Conservation (phyloP, 2,113 vertebrate genomes). For the Pica pica region DNA sequence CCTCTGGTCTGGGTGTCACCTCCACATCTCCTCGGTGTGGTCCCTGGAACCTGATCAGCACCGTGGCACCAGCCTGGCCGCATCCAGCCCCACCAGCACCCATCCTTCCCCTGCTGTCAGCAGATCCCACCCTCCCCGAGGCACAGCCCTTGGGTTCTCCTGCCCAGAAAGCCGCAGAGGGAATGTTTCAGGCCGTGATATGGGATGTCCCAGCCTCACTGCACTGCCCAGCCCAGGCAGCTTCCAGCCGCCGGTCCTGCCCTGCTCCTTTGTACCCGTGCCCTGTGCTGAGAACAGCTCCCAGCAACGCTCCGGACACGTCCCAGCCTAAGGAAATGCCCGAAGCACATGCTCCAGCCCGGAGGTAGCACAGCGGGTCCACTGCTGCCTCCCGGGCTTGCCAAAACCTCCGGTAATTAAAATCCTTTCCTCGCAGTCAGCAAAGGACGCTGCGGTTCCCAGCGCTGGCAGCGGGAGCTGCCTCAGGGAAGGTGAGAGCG, state of each 20-base stretch:
- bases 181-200: background rate
- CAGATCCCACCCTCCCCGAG: background rate
- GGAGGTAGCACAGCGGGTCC: background rate
- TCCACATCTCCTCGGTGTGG: accelerated
- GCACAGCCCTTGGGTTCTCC: background rate
- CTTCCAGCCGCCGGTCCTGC: background rate
- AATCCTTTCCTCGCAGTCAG: background rate
- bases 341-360: background rate
- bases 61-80: background rate
- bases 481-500: background rate
- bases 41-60: background rate
- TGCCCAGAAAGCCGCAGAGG: background rate
- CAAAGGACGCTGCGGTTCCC: background rate
- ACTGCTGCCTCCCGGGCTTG: background rate
- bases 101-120: background rate
- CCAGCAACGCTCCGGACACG: background rate
- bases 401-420: background rate
- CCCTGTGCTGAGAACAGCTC: background rate
- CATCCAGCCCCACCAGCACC: accelerated
- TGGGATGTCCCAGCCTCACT: background rate
- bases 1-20: background rate
- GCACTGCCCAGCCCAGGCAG: background rate
- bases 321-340: background rate
- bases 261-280: background rate
- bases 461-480: accelerated